Base-by-base conservation (phyloP, 2,113 vertebrate genomes). In the Notothenia coriiceps region DNA sequence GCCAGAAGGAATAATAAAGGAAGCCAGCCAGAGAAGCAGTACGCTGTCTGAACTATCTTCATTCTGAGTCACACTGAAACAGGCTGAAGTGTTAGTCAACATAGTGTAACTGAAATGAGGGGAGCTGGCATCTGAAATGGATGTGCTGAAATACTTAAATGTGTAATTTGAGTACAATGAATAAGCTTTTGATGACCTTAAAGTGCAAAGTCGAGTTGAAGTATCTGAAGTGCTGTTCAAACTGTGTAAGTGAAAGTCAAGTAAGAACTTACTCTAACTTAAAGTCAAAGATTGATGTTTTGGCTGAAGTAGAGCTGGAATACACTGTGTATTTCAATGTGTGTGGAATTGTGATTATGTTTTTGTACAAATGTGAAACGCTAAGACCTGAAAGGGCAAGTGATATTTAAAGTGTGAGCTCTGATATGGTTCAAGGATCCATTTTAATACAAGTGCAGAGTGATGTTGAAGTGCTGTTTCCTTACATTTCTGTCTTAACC, bases 1-100 rank as follows among this genome's bases (percentile, higher is more conserved):
- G 66, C 56, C 22, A n/a, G 20, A 33, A 70, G 59, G 62, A 69
- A 33, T 64, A 79, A 61, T 50, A 72, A 17, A 52, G 67, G 74
- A 44, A 70, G 29, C 59, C 74, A 79, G 80, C 83, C 71, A 74
- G 51, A 35, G 67, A 76, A 22, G 8, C 0, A 77, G 76, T 80
- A 74, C 68, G 70, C 79, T 73, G 47, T 40, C 70, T 10, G n/a
- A 40, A 35, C 1, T 56, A 13, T 44, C 14, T 6, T 13, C 40
- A 22, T 6, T 13, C 46, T 66, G 49, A 67, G 8, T 40, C 35
- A 7, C 35, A 6, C 35, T 40, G 35, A 40, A 40, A 40, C 66
- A 51, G 67, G 9, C 59, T 18, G 6, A 50, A 10, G 13, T 64
- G 44, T 12, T 63, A 6, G 62, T 50, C 22, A 6, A 33, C 15